phyloP scores from a whole-genome alignment of 2,113 vertebrate species.

The Hippocampus zosterae region DNA sequence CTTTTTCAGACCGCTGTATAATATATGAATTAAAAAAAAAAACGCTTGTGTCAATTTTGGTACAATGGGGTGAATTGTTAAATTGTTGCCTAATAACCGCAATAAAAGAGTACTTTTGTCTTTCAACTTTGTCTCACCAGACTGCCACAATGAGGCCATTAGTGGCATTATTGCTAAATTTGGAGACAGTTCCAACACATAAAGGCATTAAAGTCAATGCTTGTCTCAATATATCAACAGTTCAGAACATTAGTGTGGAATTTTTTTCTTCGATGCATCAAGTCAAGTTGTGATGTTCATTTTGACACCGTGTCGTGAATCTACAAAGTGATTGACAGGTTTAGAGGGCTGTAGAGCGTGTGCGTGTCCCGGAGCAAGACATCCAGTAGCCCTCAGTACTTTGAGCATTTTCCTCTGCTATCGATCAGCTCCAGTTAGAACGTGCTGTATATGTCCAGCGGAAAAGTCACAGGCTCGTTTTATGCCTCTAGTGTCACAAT shows the following conservation, averaged over 20 bases:
- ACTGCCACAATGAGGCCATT: not conserved
- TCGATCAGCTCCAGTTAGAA: constrained; percentile 49
- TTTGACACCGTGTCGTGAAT: constrained; percentile 33
- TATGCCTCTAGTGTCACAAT: constrained; percentile 17
- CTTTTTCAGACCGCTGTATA: too few relatives aligned
- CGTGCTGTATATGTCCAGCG: constrained; percentile 22
- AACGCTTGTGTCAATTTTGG: too few relatives aligned
- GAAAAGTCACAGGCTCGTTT: constrained; percentile 51
- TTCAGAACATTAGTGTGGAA: not conserved
- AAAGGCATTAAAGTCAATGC: not conserved
- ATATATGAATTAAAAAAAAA: too few relatives aligned
- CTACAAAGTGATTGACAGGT: constrained; percentile 55
- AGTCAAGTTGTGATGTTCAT: constrained; percentile 17
- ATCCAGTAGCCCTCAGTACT: constrained; percentile 9
- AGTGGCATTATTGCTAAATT: not conserved
- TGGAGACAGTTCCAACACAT: not conserved
- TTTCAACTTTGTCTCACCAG: not conserved
- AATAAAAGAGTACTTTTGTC: not conserved
- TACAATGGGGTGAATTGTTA: not conserved
- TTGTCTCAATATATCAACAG: not conserved
- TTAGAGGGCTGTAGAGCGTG: constrained; percentile 40
- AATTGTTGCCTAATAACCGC: not conserved
- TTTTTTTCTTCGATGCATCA: constrained; percentile 5
- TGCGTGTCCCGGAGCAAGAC: constrained; percentile 18
- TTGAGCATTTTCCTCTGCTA: constrained; percentile 14